Base-by-base conservation (phyloP, 2,888 invertebrate genomes). In the Megamerina dolium region DNA sequence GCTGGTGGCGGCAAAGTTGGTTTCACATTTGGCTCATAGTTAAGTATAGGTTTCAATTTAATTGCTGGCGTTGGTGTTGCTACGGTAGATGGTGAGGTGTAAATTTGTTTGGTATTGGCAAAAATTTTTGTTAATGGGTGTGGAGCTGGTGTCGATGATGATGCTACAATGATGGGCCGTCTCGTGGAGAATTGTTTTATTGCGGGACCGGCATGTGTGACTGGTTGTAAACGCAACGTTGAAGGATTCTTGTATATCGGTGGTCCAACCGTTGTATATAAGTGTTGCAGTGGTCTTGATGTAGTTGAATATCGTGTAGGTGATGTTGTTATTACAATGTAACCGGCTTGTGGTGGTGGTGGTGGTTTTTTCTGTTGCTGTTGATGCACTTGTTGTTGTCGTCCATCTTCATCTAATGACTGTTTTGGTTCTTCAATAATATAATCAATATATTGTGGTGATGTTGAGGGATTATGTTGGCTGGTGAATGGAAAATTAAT, bases 401-500 rank as follows among this genome's bases (percentile, higher is more conserved):
- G 60, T 23, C 59, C 63, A 21, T 66, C 64, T 34, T 66, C 68
- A 3, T 68, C 68, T 43, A 66, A 46, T 2, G 66, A 61, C 46
- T 68, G 68, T 16, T 64, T 59, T 1, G 68, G 68, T 3, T 64
- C 68, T 26, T 68, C 66, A 36, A 66, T 60, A 21, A 64, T 49
- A 37, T 68, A 68, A 38, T 68, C 65, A 20, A 64, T 58, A 32
- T 59, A 66, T 19, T 58, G 58, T 3, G 58, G 47, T 1, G 60
- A 49, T 3, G 57, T 53, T 16, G 61, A 48, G 2, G 46, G 35
- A 8, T 48, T 49, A 29, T 17, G 16, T 50, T 51, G 34, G 29
- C n/a, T n/a, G n/a, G n/a, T n/a, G n/a, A n/a, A n/a, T n/a, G n/a
- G n/a, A n/a, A n/a, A n/a, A n/a, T n/a, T n/a, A n/a, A n/a, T n/a